A percentile compares a stretch with the other conserved stretches of the same genome.
These are phyloP conservation scores for Cercopithecus mona DNA, from an alignment of 2,113 vertebrate genomes.

Conservation along the genomic window DNA sequence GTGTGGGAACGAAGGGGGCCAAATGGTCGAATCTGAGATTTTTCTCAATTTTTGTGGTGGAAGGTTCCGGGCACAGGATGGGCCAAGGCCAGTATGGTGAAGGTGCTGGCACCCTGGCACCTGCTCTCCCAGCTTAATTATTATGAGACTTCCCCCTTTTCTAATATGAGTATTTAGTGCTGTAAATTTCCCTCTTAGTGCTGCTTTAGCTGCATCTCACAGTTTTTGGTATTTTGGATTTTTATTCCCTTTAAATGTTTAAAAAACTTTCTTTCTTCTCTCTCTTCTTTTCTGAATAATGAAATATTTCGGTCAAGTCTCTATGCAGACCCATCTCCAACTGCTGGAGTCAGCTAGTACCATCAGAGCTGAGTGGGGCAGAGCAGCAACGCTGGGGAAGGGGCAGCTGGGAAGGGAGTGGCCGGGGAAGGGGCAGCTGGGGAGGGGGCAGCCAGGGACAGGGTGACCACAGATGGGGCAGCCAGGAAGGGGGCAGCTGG, in stretches of 20 bases:
- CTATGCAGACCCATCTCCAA: neutral
- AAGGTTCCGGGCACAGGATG: fast-evolving
- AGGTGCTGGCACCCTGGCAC: fast-evolving
- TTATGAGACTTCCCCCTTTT: neutral
- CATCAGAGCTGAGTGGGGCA: fast-evolving
- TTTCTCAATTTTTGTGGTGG: fast-evolving
- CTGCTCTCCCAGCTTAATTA: no score
- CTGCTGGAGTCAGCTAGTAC: neutral
- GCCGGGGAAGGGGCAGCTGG: no score
- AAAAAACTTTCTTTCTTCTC: neutral
- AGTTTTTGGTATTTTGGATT: neutral
- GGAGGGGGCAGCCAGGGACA: no score
- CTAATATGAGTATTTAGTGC: neutral
- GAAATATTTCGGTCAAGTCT: neutral
- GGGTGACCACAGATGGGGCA: no score
- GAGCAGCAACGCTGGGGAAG: neutral
- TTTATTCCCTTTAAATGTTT: neutral
- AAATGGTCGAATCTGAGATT: fast-evolving
- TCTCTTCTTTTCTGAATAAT: neutral
- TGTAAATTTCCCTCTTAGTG: no score
- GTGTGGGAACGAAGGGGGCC: fast-evolving
- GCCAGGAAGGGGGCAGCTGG: no score
- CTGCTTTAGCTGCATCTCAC: no score
- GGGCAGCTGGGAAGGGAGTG: no score
- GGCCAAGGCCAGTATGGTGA: fast-evolving